A percentile compares a stretch with the other conserved stretches of the same genome.
Conservation (phyloP, 53 echinoderm and acorn worm genomes). For the Holothuria leucospilota region DNA sequence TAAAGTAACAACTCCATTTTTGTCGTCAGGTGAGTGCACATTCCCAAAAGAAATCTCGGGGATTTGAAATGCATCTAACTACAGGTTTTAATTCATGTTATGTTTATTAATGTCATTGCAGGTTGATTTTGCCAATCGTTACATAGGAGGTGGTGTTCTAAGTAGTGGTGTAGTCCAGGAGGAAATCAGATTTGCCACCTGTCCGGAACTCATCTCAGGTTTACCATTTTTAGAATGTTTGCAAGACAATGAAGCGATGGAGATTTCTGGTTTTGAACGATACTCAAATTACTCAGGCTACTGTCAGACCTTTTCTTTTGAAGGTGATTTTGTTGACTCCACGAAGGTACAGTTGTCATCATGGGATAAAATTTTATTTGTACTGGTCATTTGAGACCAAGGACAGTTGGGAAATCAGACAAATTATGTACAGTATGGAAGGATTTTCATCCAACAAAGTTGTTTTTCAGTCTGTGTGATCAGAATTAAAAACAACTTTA, state of each 20-base stretch:
- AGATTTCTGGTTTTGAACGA: conserved; percentile 81
- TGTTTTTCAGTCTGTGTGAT: too few relatives aligned
- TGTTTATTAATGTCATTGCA: neutral
- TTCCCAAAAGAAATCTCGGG: too few relatives aligned
- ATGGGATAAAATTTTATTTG: too few relatives aligned
- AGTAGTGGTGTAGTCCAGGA: conserved; percentile 81
- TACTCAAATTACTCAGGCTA: conserved; percentile 83
- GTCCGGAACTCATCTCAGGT: conserved; percentile 78
- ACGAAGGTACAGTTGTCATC: conserved; percentile 59
- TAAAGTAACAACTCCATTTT: too few relatives aligned
- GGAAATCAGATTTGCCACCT: conserved; percentile 86
- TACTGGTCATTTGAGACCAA: too few relatives aligned
- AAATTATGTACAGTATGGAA: too few relatives aligned
- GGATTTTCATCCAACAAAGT: too few relatives aligned
- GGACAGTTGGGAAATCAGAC: too few relatives aligned
- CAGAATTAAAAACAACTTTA: too few relatives aligned
- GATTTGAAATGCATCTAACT: too few relatives aligned
- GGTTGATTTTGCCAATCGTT: conserved; percentile 92
- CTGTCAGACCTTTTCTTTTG: conserved; percentile 60
- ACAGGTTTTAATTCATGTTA: too few relatives aligned
- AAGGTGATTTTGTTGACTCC: conserved; percentile 65
- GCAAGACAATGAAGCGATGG: conserved; percentile 86
- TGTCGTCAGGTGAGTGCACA: too few relatives aligned
- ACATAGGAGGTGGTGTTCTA: conserved; percentile 78
- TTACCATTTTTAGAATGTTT: conserved; percentile 77